Evolutionary conservation across 2,888 invertebrate species (phyloP), one percentile per base, ranked within the genome.

Genomic region (Ephialtes manifestator): DNA sequence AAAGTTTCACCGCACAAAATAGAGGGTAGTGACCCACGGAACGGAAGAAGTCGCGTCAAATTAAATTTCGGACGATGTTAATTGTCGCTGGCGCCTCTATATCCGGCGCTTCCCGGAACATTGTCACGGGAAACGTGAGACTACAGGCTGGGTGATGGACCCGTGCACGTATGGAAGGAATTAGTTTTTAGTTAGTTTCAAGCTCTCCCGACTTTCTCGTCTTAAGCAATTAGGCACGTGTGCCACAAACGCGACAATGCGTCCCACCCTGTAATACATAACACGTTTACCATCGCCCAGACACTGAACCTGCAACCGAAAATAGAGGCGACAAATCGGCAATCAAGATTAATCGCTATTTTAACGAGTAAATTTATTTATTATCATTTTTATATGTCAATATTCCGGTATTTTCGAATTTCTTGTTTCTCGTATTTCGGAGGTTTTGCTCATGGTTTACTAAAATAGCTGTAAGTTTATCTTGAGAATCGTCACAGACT

Each of bases 21-120:
- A 39, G 20, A 65, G 35, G 18, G 10, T 13, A 20, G 18, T n/a
- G 39, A 11, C 20, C 46, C 67, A 18, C 46, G 63, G 60, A 84
- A 87, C 88, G 88, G 85, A 85, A 84, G 82, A 80, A 86, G 89
- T 92, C 93, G 89, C 85, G 90, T 92, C 89, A 89, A 91, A 93
- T 93, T 91, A 93, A 88, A 91, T 91, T 91, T 90, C 88, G 87
- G 84, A 84, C 87, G 89, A 91, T 90, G 91, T 86, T 94, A 94
- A 94, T 94, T 94, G 92, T 88, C 89, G 86, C 90, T 90, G 94
- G 94, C 94, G 94, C 94, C 93, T 92, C 92, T 93, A 93, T 94
- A 94, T 94, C 94, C 94, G 94, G 93, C 90, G 89, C 91, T 94
- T 94, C 94, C 87, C 80, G 93, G 94, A 94, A 94, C 78, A 88